Evolutionary conservation across 2,797 vertebrate genomes (phyloP), one percentile per base, ranked within the genome.

Genomic region (Pitangus sulphuratus): DNA sequence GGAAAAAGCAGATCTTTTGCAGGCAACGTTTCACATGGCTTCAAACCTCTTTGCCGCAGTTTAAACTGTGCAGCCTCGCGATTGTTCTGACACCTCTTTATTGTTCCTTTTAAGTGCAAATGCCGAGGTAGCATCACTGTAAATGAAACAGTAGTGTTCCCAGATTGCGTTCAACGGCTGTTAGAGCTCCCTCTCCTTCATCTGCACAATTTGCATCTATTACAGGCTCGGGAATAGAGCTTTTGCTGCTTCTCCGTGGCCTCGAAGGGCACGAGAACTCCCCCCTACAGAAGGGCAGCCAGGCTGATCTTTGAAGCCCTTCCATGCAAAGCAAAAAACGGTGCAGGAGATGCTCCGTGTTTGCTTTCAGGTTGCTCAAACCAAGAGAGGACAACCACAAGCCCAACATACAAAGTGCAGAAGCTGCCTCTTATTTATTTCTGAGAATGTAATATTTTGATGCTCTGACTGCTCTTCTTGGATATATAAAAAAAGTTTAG

Each of bases 61-160:
- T 96, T 90, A 94, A 94, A 96, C 90, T 90, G 48, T 78, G 57
- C 72, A 40, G 51, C 80, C 53, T 94, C 58, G 53, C 66, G 81
- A 95, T 91, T 95, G 95, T 95, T 94, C 95, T 94, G 95, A 96
- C 84, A 93, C 61, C 50, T 97, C 74, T 78, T 69, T 75, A 93
- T 91, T 92, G 69, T 90, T 79, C 89, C 93, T 94, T 93, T 96
- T 89, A 97, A 96, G 87, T 95, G 86, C 86, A 96, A 96, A 95
- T 96, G 82, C 87, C 89, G 78, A 89, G 95, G 96, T 96, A 93
- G 40, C 72, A 86, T 89, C 94, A 80, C 74, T 87, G 60, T 60
- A 97, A 92, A 96, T 82, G 94, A 96, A 97, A 92, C 94, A 92
- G 87, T 90, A 51, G 78, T 74, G 53, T 93, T 96, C 84, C 94